phyloP scores from a whole-genome alignment of 1,140 invertebrate genomes.

The Drosophila pallidifrons region DNA sequence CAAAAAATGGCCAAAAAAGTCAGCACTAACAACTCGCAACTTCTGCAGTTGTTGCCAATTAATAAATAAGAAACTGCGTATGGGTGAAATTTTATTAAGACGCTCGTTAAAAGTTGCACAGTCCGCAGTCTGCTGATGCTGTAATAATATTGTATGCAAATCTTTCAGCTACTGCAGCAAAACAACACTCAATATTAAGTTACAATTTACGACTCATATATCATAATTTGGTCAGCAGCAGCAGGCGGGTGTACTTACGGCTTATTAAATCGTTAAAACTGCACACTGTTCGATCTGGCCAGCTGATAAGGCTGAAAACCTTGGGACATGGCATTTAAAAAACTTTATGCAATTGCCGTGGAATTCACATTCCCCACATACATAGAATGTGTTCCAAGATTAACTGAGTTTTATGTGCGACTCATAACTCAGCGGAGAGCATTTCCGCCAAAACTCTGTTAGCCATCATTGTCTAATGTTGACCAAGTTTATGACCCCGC shows the following conservation, averaged over 20 bases:
- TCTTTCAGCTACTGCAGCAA: conserved; percentile 56
- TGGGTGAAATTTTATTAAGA: conserved; percentile 45
- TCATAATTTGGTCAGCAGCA: conserved; percentile 65
- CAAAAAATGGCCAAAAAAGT: no score
- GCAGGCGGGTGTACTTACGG: conserved; percentile 43
- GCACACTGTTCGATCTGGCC: conserved; percentile 51
- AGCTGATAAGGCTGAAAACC: conserved; percentile 34
- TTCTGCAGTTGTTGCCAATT: conserved; percentile 63
- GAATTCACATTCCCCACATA: not conserved
- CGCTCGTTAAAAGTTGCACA: conserved; percentile 71
- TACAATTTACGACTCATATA: conserved; percentile 82
- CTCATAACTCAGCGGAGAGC: conserved; percentile 15
- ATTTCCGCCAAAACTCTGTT: conserved; percentile 50
- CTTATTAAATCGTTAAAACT: conserved; percentile 77
- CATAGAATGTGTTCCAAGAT: conserved; percentile 7
- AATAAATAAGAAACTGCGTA: conserved; percentile 59
- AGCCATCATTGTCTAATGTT: conserved; percentile 22
- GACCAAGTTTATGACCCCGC: conserved; percentile 45
- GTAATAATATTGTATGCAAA: conserved; percentile 82
- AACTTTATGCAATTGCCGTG: conserved; percentile 23
- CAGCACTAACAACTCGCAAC: conserved; percentile 17
- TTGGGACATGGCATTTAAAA: conserved; percentile 43
- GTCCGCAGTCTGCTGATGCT: conserved; percentile 59
- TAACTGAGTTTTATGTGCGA: not conserved
- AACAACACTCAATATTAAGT: conserved; percentile 63